Conservation (phyloP, 2,113 vertebrate genomes). For the Lepidothrix coronata region DNA sequence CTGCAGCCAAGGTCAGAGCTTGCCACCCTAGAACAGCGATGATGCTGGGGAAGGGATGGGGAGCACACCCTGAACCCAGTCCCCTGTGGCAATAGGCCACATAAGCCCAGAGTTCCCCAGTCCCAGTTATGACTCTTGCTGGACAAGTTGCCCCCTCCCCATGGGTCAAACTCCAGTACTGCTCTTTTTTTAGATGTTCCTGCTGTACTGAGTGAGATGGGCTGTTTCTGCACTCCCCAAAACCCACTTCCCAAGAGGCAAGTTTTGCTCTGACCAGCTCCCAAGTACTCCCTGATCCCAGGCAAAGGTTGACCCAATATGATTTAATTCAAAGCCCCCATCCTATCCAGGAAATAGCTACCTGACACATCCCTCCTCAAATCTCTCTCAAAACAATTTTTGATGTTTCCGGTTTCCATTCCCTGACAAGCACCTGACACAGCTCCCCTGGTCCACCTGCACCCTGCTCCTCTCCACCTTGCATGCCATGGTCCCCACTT, state of each 20-base stretch:
- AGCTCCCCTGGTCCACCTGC: not conserved
- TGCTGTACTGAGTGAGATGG: not conserved
- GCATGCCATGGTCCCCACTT: not conserved
- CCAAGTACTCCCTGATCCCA: not conserved
- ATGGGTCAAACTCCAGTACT: not conserved
- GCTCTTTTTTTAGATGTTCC: not conserved
- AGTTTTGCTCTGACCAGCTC: not conserved
- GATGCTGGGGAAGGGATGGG: not conserved
- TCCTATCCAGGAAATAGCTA: not conserved
- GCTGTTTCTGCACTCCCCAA: not conserved
- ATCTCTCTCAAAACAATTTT: not conserved
- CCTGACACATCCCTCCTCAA: not conserved
- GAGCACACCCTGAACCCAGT: not conserved
- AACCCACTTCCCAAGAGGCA: not conserved
- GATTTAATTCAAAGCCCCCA: not conserved
- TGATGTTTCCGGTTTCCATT: not conserved
- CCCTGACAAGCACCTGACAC: not conserved
- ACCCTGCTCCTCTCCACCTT: not conserved
- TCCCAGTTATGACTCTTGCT: not conserved
- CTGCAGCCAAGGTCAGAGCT: not conserved
- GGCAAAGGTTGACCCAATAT: not conserved
- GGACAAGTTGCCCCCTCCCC: not conserved
- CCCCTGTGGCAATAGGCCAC: not conserved
- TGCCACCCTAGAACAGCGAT: not conserved
- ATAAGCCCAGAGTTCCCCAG: not conserved